Percentiles rank a stretch among this genome's conserved stretches.
Conservation (phyloP, 2,888 invertebrate genomes). For the Melolontha melolontha region DNA sequence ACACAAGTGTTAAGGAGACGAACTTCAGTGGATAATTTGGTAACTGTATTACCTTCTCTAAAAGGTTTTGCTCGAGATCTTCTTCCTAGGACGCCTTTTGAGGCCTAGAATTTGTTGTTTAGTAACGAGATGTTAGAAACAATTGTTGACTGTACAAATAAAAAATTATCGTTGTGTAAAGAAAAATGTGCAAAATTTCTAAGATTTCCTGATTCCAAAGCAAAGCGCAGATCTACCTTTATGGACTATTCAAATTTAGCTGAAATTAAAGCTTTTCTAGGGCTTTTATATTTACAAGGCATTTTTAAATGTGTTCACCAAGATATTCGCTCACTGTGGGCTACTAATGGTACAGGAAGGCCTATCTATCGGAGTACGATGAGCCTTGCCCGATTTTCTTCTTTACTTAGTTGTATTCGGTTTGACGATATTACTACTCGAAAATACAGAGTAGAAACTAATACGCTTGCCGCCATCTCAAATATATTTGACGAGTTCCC, state of each 20-base stretch:
- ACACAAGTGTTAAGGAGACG: too few relatives aligned
- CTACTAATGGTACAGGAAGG: conserved; percentile 48
- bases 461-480: conserved; percentile 45
- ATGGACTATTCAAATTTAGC: conserved; percentile 28
- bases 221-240: conserved; percentile 18
- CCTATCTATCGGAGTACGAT: conserved; percentile 45
- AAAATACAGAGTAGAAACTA: conserved; percentile 38
- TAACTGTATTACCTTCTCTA: too few relatives aligned
- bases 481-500: conserved; percentile 30
- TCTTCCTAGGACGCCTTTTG: too few relatives aligned
- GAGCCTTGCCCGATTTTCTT: too few relatives aligned
- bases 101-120: too few relatives aligned
- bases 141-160: too few relatives aligned
- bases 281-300: too few relatives aligned
- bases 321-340: conserved; percentile 46
- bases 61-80: too few relatives aligned
- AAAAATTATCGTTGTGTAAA: too few relatives aligned
- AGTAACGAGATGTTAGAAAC: too few relatives aligned
- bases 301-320: conserved; percentile 49
- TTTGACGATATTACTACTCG: conserved; percentile 45
- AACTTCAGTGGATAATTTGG: too few relatives aligned
- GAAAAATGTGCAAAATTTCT: too few relatives aligned
- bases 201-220: conserved; percentile 16
- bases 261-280: conserved; percentile 47
- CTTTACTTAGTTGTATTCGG: conserved; percentile 42